A percentile compares a stretch with the other conserved stretches of the same genome.
Conservation (phyloP, 2,113 vertebrate species). For the Nipponia nippon region DNA sequence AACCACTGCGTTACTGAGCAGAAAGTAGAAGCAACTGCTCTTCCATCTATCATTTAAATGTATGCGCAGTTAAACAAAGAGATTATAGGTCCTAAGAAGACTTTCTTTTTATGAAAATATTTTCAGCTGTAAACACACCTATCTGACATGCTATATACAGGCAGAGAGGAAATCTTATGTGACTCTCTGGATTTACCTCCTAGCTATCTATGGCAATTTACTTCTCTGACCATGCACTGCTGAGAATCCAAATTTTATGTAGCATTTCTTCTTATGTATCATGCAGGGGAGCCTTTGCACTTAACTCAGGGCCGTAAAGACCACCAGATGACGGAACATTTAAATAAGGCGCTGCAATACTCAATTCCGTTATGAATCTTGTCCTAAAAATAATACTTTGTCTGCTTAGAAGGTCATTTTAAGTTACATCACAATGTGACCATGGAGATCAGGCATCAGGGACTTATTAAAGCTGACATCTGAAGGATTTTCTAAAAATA, state of each 20-base stretch:
- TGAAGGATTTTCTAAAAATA: conserved; percentile 42
- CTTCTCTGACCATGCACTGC: not conserved
- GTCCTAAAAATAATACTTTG: not conserved
- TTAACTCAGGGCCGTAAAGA: not conserved
- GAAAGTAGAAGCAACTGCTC: not conserved
- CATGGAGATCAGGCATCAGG: not conserved
- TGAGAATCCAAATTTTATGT: not conserved
- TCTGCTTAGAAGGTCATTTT: not conserved
- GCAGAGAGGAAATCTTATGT: not conserved
- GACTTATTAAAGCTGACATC: conserved; percentile 24
- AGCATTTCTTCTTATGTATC: not conserved
- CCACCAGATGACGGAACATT: not conserved
- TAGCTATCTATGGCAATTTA: not conserved
- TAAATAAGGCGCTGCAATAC: not conserved
- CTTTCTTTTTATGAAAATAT: not conserved
- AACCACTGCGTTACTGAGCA: not conserved
- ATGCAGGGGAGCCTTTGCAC: not conserved
- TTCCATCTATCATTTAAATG: not conserved
- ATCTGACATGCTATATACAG: not conserved
- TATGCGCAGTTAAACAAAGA: not conserved
- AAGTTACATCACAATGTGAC: not conserved
- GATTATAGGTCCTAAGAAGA: not conserved
- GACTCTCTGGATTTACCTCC: not conserved
- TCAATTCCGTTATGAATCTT: not conserved
- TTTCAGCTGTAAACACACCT: not conserved